A percentile compares a stretch with the other conserved stretches of the same genome.
Conservation (phyloP, 2,888 invertebrate genomes). For the Plebejus melissa region DNA sequence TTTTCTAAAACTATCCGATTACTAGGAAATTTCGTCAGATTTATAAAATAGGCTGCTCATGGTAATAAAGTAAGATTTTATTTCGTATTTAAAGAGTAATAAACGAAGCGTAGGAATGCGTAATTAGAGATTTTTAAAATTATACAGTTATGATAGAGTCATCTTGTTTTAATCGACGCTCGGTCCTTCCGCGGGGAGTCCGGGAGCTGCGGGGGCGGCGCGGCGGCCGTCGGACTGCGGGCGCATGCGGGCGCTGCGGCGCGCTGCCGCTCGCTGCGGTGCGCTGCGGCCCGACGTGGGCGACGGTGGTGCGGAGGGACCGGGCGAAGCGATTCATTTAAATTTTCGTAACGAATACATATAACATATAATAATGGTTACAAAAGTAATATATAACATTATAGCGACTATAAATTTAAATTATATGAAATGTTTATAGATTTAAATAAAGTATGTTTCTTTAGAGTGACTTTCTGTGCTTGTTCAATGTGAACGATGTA, state of each 20-base stretch:
- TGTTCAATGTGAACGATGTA: slow-evolving; percentile 63
- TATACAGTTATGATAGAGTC: slow-evolving; percentile 77
- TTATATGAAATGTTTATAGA: slow-evolving; percentile 80
- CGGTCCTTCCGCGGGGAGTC: slow-evolving; percentile 46
- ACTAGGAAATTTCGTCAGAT: slow-evolving; percentile 75
- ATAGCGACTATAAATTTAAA: slow-evolving; percentile 78
- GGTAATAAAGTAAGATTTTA: slow-evolving; percentile 76
- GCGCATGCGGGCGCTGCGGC: slow-evolving; percentile 33
- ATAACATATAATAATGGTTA: slow-evolving; percentile 79
- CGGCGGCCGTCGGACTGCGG: slow-evolving; percentile 28
- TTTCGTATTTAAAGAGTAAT: slow-evolving; percentile 79
- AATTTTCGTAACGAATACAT: slow-evolving; percentile 77
- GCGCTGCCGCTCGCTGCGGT: slow-evolving; percentile 42
- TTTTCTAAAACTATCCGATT: slow-evolving; percentile 71
- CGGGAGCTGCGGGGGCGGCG: slow-evolving; percentile 32
- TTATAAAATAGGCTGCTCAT: slow-evolving; percentile 79
- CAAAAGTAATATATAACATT: slow-evolving; percentile 79
- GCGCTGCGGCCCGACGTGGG: slow-evolving; percentile 30
- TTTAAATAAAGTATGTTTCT: slow-evolving; percentile 73
- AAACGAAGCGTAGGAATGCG: slow-evolving; percentile 78
- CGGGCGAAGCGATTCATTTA: slow-evolving; percentile 60
- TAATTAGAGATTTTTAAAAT: slow-evolving; percentile 79
- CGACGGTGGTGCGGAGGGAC: slow-evolving; percentile 35
- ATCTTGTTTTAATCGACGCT: slow-evolving; percentile 62
- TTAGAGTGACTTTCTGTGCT: slow-evolving; percentile 74